phyloP scores from a whole-genome alignment of 2,113 vertebrate genomes.

The Nibea coibor region DNA sequence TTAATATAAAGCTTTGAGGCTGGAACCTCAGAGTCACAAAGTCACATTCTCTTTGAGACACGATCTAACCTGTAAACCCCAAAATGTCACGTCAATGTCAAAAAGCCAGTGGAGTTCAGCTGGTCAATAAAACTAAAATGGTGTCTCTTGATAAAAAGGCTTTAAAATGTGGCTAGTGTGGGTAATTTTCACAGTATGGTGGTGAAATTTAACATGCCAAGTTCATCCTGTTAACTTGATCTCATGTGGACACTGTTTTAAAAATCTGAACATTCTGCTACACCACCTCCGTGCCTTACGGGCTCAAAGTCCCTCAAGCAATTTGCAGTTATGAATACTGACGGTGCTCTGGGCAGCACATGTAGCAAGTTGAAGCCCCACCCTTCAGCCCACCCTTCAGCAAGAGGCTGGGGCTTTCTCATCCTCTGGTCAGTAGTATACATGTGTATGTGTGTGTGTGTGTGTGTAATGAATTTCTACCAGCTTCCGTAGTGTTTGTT shows the following conservation, averaged over 20 bases:
- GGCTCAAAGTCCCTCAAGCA: conserved; percentile 53
- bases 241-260: conserved; percentile 25
- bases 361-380: not conserved
- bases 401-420: not conserved
- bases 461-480: not conserved
- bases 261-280: conserved; percentile 39
- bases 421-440: not conserved
- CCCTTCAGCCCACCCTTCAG: not conserved
- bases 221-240: conserved; percentile 29
- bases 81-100: not conserved
- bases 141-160: not conserved
- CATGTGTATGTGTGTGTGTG: conserved; percentile 1
- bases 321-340: conserved; percentile 56
- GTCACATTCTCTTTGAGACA: not conserved
- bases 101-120: not conserved
- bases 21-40: not conserved
- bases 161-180: not conserved
- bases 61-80: not conserved
- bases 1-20: not conserved
- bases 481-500: not conserved
- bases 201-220: conserved; percentile 2
- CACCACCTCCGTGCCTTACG: not conserved
- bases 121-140: not conserved
- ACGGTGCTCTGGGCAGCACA: conserved; percentile 33
- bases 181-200: conserved; percentile 14